phyloP scores from a whole-genome alignment of 2,797 vertebrate genomes.

The Argya squamiceps region DNA sequence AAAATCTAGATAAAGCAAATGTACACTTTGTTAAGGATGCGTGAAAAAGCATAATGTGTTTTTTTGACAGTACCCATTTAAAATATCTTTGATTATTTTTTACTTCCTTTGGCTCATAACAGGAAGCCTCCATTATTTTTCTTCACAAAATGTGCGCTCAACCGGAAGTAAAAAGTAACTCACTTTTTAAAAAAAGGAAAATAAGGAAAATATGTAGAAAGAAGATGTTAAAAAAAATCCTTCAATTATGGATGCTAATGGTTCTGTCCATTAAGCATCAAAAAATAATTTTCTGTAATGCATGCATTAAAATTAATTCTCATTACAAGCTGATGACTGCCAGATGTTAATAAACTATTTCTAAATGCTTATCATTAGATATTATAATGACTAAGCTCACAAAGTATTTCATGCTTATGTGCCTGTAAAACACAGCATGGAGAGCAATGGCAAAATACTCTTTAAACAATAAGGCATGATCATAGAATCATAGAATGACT shows the following conservation, averaged over 20 bases:
- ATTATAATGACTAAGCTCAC: neutral
- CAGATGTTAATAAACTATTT: conserved; percentile 35
- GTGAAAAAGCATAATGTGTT: neutral
- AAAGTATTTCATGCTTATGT: neutral
- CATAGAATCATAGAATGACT: neutral
- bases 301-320: neutral
- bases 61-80: neutral
- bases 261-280: conserved; percentile 28
- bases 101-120: neutral
- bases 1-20: neutral
- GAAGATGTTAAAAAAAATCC: neutral
- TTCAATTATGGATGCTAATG: neutral
- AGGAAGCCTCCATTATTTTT: neutral
- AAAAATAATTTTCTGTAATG: conserved; percentile 28
- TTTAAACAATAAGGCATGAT: neutral
- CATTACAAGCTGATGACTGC: conserved; percentile 14
- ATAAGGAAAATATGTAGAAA: neutral
- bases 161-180: neutral
- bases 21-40: neutral
- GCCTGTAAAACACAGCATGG: neutral
- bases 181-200: neutral
- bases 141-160: neutral
- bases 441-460: neutral
- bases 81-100: neutral
- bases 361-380: conserved; percentile 11